A percentile compares a stretch with the other conserved stretches of the same genome.
Conservation (phyloP, 2,797 vertebrate species). For the Enteromius radiatus region DNA sequence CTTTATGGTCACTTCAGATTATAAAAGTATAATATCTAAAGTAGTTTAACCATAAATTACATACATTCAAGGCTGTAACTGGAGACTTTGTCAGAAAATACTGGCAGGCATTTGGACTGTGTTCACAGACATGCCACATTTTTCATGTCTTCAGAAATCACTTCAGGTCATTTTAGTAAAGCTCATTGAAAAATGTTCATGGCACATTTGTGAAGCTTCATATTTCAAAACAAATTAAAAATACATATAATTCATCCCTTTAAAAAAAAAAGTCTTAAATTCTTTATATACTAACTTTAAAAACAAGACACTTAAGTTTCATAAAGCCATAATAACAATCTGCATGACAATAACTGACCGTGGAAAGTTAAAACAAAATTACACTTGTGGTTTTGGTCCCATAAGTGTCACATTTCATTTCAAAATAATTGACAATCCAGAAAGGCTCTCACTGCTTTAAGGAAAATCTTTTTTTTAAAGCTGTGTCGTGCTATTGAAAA, state of each 20-base stretch:
- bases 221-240: neutral
- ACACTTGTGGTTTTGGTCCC: conserved; percentile 23
- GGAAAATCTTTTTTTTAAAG: neutral
- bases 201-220: neutral
- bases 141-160: neutral
- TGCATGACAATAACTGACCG: conserved; percentile 4
- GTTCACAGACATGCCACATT: neutral
- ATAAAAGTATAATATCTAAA: neutral
- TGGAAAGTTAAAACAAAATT: conserved; percentile 28
- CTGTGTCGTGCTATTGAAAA: neutral
- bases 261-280: neutral
- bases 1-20: neutral
- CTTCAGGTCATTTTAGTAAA: conserved; percentile 13
- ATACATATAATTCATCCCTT: neutral
- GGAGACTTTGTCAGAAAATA: conserved; percentile 5
- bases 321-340: conserved; percentile 36
- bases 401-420: neutral
- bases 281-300: neutral
- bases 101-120: neutral
- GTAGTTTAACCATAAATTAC: neutral
- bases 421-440: conserved; percentile 12
- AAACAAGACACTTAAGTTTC: neutral
- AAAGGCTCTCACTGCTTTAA: neutral
- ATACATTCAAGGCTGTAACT: neutral
- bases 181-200: neutral